Percentiles rank a stretch among this genome's conserved stretches.
Evolutionary conservation across 2,888 invertebrate genomes (phyloP).

Genomic region (Hoplodrina blanda): DNA sequence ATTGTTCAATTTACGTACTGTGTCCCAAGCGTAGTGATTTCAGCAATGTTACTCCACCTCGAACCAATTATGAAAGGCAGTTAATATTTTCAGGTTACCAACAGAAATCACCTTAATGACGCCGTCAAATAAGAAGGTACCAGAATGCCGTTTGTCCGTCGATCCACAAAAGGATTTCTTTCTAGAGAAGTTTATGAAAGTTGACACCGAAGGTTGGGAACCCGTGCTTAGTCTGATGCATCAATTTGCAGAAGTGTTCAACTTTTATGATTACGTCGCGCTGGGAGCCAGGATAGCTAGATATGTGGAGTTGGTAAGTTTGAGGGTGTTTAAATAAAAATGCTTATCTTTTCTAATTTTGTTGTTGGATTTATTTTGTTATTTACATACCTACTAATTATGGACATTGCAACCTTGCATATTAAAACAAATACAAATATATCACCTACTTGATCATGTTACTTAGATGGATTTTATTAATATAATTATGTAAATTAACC

Average conservation of each 20-base stretch:
- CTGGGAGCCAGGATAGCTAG: conserved; percentile 82
- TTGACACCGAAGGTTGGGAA: conserved; percentile 77
- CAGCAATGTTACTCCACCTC: too few relatives aligned
- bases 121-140: conserved; percentile 74
- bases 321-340: conserved; percentile 14
- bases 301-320: conserved; percentile 83
- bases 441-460: too few relatives aligned
- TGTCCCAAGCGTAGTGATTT: too few relatives aligned
- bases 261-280: conserved; percentile 74
- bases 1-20: too few relatives aligned
- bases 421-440: too few relatives aligned
- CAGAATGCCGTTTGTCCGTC: conserved; percentile 74
- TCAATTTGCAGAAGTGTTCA: conserved; percentile 79
- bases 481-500: too few relatives aligned
- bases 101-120: conserved; percentile 70
- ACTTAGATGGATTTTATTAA: too few relatives aligned
- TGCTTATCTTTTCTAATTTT: neutral
- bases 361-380: neutral
- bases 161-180: conserved; percentile 78
- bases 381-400: neutral
- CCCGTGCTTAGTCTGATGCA: conserved; percentile 79
- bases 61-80: too few relatives aligned
- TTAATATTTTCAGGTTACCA: conserved; percentile 70
- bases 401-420: too few relatives aligned
- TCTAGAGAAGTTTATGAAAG: conserved; percentile 71